A percentile compares a stretch with the other conserved stretches of the same genome.
Evolutionary conservation across 2,113 vertebrate species (phyloP).

Genomic region (Coptodon bakossiorum): DNA sequence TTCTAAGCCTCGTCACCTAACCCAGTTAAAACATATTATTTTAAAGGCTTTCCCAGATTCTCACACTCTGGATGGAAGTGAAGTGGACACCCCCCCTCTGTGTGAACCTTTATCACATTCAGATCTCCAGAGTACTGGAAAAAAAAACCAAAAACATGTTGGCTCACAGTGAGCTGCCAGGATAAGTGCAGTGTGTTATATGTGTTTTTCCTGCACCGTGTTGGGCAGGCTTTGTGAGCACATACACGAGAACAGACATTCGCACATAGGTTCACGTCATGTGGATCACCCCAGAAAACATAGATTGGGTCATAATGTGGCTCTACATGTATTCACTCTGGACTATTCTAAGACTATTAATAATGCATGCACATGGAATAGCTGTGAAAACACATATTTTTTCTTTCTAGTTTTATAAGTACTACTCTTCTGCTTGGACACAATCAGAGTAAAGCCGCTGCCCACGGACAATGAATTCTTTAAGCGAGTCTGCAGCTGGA

Average conservation of each 20-base stretch:
- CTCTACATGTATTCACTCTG: slow-evolving; percentile 25
- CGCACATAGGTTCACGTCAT: neutral
- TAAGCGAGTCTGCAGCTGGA: neutral
- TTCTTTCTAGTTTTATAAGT: slow-evolving; percentile 29
- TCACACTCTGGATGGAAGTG: neutral
- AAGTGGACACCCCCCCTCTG: neutral
- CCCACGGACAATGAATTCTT: neutral
- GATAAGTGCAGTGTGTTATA: neutral
- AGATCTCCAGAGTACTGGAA: neutral
- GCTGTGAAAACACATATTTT: slow-evolving; percentile 40
- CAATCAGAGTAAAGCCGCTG: neutral
- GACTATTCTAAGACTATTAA: slow-evolving; percentile 44
- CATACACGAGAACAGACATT: neutral
- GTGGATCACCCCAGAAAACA: slow-evolving; percentile 9
- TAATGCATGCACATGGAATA: slow-evolving; percentile 45
- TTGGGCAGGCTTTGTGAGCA: neutral
- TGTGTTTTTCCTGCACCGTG: neutral
- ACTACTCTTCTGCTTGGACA: neutral
- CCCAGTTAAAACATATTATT: neutral
- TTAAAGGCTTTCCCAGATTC: neutral
- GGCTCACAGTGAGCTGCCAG: neutral
- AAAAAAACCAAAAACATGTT: neutral
- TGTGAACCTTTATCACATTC: neutral
- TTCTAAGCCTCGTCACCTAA: neutral
- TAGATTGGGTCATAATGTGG: slow-evolving; percentile 26